Conservation (phyloP, 2,113 vertebrate genomes). For the Pseudopodoces humilis region DNA sequence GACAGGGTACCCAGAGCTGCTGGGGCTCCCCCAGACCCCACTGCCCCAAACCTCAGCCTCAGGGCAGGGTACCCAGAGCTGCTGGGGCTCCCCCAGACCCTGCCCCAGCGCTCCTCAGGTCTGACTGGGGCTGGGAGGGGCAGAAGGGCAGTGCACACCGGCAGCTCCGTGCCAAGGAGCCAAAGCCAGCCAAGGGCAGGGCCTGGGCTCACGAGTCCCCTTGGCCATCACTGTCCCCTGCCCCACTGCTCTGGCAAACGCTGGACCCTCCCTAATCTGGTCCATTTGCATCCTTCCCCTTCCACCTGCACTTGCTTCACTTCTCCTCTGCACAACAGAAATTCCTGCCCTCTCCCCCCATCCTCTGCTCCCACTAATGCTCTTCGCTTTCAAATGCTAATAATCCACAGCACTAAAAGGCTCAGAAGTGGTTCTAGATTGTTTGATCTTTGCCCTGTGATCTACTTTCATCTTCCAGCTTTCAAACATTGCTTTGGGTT, state of each 20-base stretch:
- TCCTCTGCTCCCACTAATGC: conserved; percentile 63
- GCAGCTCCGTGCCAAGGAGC: background rate
- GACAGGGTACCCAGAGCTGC: background rate
- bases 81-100: rapidly evolving
- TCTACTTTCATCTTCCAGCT: conserved; percentile 80
- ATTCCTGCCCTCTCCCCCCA: conserved; percentile 51
- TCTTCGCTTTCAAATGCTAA: conserved; percentile 84
- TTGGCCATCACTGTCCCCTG: background rate
- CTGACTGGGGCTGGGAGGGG: rapidly evolving
- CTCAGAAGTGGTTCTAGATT: conserved; percentile 79
- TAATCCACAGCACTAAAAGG: conserved; percentile 77
- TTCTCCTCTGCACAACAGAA: conserved; percentile 63
- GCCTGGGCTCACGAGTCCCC: background rate
- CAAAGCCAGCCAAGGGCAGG: background rate
- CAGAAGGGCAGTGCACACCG: background rate
- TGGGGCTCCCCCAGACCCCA: background rate
- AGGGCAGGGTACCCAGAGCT: rapidly evolving
- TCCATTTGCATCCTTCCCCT: background rate
- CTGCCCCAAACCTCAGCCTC: background rate
- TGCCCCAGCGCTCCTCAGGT: rapidly evolving
- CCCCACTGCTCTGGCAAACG: rapidly evolving
- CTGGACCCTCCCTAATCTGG: background rate
- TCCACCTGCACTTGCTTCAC: conserved; percentile 46
- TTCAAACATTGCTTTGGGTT: conserved; percentile 75
- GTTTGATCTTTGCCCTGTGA: conserved; percentile 85